These are phyloP conservation scores for Lycophotia porphyrea DNA, from an alignment of 2,888 invertebrate species.

Conservation along the genomic window DNA sequence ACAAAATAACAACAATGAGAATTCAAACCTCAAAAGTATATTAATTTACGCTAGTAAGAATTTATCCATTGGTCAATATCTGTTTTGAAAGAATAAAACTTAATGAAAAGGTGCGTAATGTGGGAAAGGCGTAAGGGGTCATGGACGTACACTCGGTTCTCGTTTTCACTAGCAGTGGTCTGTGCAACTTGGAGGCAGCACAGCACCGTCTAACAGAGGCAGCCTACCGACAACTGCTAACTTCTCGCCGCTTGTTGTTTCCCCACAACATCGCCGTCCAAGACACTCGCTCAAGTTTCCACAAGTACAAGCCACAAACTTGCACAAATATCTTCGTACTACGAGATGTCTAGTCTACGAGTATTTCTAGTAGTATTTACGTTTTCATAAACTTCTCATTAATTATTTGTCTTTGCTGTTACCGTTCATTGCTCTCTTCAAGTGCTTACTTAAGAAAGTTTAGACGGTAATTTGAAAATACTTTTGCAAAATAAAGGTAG, in stretches of 20 bases:
- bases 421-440: conserved; percentile 23
- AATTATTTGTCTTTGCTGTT: conserved; percentile 37
- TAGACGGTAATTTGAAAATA: conserved; percentile 55
- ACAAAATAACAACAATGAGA: not conserved
- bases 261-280: conserved; percentile 44
- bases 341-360: conserved; percentile 46
- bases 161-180: conserved; percentile 76
- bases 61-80: conserved; percentile 19
- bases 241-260: conserved; percentile 53
- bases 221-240: conserved; percentile 52
- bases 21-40: not conserved
- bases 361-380: conserved; percentile 34
- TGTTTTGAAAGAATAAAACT: conserved; percentile 37
- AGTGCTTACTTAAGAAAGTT: conserved; percentile 20
- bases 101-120: conserved; percentile 56
- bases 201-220: conserved; percentile 46
- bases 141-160: conserved; percentile 75
- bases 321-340: conserved; percentile 46
- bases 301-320: conserved; percentile 51
- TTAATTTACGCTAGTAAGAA: not conserved
- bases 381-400: conserved; percentile 34
- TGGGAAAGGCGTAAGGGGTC: conserved; percentile 76
- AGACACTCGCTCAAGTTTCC: conserved; percentile 47
- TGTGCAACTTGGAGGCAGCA: conserved; percentile 61
- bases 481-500: conserved; percentile 6